Conservation (phyloP, 2,113 vertebrate genomes). For the Dendropsophus ebraccatus region DNA sequence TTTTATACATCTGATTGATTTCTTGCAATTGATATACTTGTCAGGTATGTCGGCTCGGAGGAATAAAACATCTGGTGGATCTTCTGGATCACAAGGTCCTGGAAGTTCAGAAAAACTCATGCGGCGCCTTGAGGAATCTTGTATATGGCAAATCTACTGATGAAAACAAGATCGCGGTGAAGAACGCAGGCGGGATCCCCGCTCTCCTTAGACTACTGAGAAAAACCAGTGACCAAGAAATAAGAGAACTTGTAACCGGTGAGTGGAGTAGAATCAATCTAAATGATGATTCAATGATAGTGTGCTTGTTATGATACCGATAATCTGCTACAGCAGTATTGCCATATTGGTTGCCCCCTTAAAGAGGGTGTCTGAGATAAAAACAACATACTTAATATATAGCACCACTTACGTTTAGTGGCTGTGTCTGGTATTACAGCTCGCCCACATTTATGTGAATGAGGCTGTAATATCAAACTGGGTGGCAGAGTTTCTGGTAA, state of each 20-base stretch:
- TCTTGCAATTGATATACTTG: not conserved
- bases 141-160: slow-evolving; percentile 95
- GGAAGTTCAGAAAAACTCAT: slow-evolving; percentile 95
- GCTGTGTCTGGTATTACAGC: too few relatives aligned
- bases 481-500: too few relatives aligned
- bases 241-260: slow-evolving; percentile 96
- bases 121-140: slow-evolving; percentile 91
- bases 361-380: too few relatives aligned
- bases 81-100: slow-evolving; percentile 92
- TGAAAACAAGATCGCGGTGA: slow-evolving; percentile 94
- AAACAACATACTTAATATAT: too few relatives aligned
- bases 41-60: slow-evolving; percentile 91
- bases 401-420: too few relatives aligned
- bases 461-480: too few relatives aligned
- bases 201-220: slow-evolving; percentile 90
- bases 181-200: slow-evolving; percentile 91
- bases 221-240: slow-evolving; percentile 90
- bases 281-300: not conserved
- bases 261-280: slow-evolving; percentile 40
- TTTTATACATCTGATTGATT: too few relatives aligned
- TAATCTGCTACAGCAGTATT: too few relatives aligned
- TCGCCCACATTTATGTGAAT: too few relatives aligned
- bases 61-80: slow-evolving; percentile 95
- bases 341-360: too few relatives aligned
- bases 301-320: too few relatives aligned